Base-by-base conservation (phyloP, 2,797 vertebrate species). In the Psittacula echo region DNA sequence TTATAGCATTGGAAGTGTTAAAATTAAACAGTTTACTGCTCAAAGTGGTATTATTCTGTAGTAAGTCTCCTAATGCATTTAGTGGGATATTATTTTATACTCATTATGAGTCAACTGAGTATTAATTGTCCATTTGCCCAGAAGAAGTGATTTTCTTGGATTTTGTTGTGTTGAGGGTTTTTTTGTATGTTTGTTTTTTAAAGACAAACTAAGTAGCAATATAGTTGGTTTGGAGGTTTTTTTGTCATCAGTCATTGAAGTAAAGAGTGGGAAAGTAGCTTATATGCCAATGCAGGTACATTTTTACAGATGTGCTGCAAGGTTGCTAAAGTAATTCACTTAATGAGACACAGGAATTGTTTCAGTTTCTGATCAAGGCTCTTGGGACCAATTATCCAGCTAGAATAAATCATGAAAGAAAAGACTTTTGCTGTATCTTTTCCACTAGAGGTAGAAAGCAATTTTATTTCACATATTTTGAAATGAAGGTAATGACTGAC, bases 141-240 rank as follows among this genome's bases (percentile, higher is more conserved):
- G 13, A 85, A 75, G 10, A 88, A 75, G 10, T 13, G 5, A 22
- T 56, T 82, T 79, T 39, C 1, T n/a, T 62, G 58, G 16, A 37
- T 27, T 61, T 61, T 39, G 16, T 39, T 61, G 23, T 39, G 37
- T 39, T 39, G 16, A 5, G 51, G 2, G 30, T 7, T 18, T 44
- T 45, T 4, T 42, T 34, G 39, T 6, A 62, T 62, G 20, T 10
- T 44, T 61, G 29, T 15, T 26, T 50, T 15, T 5, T 16, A 17
- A 37, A 60, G 17, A 37, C 34, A 34, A 34, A 34, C 34, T 34
- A 34, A 34, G 34, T 34, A 30, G 4, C 19, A 72, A 42, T 32
- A 13, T 8, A 1, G 2, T 45, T 48, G 1, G 0, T 71, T 74
- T 44, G n/a, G n/a, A 34, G 4, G 1, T 3, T n/a, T 42, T 26